Conservation (phyloP, 2,888 invertebrate species). For the Aplocera efformata region DNA sequence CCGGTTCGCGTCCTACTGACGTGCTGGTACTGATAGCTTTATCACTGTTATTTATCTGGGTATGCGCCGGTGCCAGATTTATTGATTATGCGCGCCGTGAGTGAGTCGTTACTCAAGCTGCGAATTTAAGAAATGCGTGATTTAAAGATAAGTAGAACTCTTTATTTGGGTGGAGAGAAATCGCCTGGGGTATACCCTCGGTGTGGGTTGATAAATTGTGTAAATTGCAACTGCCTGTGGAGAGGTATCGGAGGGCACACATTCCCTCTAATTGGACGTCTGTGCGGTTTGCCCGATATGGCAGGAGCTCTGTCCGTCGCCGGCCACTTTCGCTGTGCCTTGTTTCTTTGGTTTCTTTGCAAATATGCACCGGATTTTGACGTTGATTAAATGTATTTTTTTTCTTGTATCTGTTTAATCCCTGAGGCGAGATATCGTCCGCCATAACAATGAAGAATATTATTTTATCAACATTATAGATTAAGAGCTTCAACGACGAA, state of each 20-base stretch:
- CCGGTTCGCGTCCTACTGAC: slow-evolving; percentile 16
- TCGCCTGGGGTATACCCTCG: slow-evolving; percentile 16
- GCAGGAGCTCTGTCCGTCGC: slow-evolving; percentile 49
- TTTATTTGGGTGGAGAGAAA: slow-evolving; percentile 9
- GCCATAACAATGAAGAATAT: too few relatives aligned
- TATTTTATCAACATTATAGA: too few relatives aligned
- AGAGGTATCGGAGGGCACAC: slow-evolving; percentile 47
- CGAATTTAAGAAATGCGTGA: slow-evolving; percentile 18
- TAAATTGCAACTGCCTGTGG: slow-evolving; percentile 55
- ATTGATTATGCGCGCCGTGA: slow-evolving; percentile 21
- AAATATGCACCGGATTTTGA: slow-evolving; percentile 26
- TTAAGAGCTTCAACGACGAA: too few relatives aligned
- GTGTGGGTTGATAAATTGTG: slow-evolving; percentile 24
- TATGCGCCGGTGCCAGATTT: slow-evolving; percentile 17
- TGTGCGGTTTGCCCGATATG: slow-evolving; percentile 58
- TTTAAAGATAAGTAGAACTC: slow-evolving; percentile 15
- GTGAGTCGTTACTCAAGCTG: slow-evolving; percentile 21
- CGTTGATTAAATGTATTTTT: slow-evolving; percentile 15
- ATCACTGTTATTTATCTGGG: slow-evolving; percentile 25
- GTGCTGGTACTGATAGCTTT: slow-evolving; percentile 23
- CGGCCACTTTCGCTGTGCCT: slow-evolving; percentile 63
- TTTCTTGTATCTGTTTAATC: slow-evolving; percentile 1
- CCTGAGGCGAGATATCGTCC: too few relatives aligned
- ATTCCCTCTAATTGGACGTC: slow-evolving; percentile 77
- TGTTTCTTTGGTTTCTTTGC: slow-evolving; percentile 35